Evolutionary conservation across 2,888 invertebrate genomes (phyloP), one percentile per base, ranked within the genome.

Genomic region (Lepidocyrtoides sp.): DNA sequence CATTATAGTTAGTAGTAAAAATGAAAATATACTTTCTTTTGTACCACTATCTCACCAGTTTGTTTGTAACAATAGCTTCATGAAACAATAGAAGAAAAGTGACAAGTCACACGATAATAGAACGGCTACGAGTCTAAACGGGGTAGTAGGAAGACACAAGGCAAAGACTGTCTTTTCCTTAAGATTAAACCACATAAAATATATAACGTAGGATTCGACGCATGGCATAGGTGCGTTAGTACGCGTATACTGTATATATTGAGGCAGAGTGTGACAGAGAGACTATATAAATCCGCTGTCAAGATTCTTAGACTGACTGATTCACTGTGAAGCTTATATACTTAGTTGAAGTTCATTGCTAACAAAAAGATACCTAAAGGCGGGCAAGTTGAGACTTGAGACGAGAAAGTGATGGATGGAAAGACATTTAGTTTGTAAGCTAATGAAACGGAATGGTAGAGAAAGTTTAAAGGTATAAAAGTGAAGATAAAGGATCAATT

Each of bases 321-420:
- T 66, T 72, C 41, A 32, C 36, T 44, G 44, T 20, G 17, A 44
- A 72, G 72, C 17, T 72, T 44, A 17, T 44, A 23, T 1, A 10
- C n/a, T 72, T 72, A 44, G 44, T 44, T 72, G 72, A 72, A 29
- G 51, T 48, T 54, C 17, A 51, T n/a, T 77, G 77, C 29, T 51
- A 54, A 10, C 54, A 51, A 54, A 14, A 54, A 26, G 77, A 51
- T 17, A 10, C n/a, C 2, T 14, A 29, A 23, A 60, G 84, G 84
- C 51, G 84, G 84, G 36, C 36, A 69, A 57, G 63, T 4, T 44
- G 36, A 77, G 77, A 87, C 51, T n/a, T n/a, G n/a, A n/a, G n/a
- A n/a, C n/a, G 79, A 82, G 88, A 51, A 81, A 69, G 69, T 79
- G 88, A 88, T 88, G 66, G 81, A 88, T 88, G 66, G 81, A 63